phyloP scores from a whole-genome alignment of 2,113 vertebrate genomes.

The Stigmatopora argus region DNA sequence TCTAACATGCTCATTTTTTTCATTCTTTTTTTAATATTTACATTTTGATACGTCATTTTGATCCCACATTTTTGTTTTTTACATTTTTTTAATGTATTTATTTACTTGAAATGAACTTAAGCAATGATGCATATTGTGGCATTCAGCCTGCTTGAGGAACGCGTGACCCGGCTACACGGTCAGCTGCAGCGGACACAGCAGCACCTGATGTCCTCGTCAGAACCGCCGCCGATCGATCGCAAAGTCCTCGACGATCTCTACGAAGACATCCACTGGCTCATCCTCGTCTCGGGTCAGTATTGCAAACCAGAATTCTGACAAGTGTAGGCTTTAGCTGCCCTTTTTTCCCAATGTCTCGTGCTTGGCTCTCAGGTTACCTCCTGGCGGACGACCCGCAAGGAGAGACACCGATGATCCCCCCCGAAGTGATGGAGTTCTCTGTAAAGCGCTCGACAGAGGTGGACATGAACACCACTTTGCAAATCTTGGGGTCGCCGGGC shows the following conservation, averaged over 20 bases:
- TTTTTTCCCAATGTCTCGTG: neutral
- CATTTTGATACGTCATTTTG: too few relatives aligned
- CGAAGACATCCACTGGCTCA: slow-evolving; percentile 99
- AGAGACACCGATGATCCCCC: slow-evolving; percentile 94
- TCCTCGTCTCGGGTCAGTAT: slow-evolving; percentile 90
- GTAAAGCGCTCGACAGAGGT: slow-evolving; percentile 96
- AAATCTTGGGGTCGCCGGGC: slow-evolving; percentile 95
- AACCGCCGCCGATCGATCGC: slow-evolving; percentile 77
- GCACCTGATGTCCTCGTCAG: slow-evolving; percentile 85
- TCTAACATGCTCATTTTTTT: too few relatives aligned
- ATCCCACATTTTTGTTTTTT: too few relatives aligned
- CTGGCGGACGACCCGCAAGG: slow-evolving; percentile 98
- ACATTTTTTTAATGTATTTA: too few relatives aligned
- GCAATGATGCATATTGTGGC: too few relatives aligned
- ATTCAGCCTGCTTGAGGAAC: slow-evolving; percentile 88
- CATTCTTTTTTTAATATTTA: too few relatives aligned
- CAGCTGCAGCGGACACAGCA: slow-evolving; percentile 94
- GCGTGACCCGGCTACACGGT: slow-evolving; percentile 89
- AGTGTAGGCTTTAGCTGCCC: neutral
- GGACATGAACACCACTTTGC: slow-evolving; percentile 97
- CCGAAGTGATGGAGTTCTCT: slow-evolving; percentile 98
- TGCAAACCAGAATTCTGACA: neutral
- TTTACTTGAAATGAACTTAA: too few relatives aligned
- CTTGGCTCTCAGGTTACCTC: slow-evolving; percentile 83
- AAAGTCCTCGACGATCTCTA: slow-evolving; percentile 94